Evolutionary conservation across 1,140 invertebrate genomes (phyloP), one percentile per base, ranked within the genome.

Genomic region (Calliphora vicina): DNA sequence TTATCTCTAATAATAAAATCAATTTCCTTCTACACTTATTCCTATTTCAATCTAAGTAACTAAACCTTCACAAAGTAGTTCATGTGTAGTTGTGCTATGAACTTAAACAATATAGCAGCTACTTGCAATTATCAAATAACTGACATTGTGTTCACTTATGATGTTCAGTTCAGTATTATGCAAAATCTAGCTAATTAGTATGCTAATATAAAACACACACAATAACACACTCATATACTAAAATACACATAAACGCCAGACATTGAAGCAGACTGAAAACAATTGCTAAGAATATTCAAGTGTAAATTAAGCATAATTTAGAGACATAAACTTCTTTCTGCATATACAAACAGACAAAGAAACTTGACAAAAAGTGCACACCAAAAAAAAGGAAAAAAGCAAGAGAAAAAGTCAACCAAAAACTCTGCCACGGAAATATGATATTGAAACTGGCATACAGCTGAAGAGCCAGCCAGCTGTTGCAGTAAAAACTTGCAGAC

Each of bases 251-350:
- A 50, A 50, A 17, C 15, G 45, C 13, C 17, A 50, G 45, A 50
- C 45, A 50, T 50, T 50, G 17, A 50, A 13, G 45, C 45, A 50
- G 73, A 76, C 26, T 17, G 73, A 50, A 13, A 67, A 23, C 61
- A 67, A 67, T 67, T 23, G 74, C 72, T 23, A 45, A 78, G 74
- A 43, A 78, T 35, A 35, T 78, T 78, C 74, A 78, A 78, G 74
- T 78, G 74, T 78, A 78, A 78, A 78, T 78, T 78, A 78, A 78
- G 74, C 35, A 78, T 43, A 43, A 43, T 78, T 78, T 45, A 9
- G 35, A 43, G 35, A 43, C 74, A 57, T 45, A 43, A 78, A 43
- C 74, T 43, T 45, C 29, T 43, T 57, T 1, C 1, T 15, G 45
- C 17, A 57, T 5, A 57, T 6, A 17, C 50, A 57, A 5, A 6